phyloP scores from a whole-genome alignment of 2,797 vertebrate genomes.

The Toxotes lorentzi region DNA sequence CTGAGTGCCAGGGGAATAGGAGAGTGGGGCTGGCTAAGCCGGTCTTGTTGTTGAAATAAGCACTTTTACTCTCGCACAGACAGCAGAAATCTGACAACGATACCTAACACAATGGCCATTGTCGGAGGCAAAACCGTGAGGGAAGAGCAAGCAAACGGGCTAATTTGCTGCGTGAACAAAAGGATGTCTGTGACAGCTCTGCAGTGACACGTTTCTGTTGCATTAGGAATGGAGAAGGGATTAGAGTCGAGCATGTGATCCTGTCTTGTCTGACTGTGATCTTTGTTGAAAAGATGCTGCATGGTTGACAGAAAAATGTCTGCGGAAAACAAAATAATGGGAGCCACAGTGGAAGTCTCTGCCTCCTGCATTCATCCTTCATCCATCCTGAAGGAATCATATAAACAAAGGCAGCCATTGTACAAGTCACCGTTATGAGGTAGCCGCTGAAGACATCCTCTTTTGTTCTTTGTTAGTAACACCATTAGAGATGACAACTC shows the following conservation, averaged over 20 bases:
- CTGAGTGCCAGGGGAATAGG: constrained; percentile 33
- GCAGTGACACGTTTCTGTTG: constrained; percentile 55
- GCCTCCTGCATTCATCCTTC: constrained; percentile 14
- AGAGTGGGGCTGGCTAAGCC: constrained; percentile 34
- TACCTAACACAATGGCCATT: constrained; percentile 64
- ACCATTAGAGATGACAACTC: constrained; percentile 9
- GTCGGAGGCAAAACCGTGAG: constrained; percentile 50
- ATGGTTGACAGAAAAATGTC: constrained; percentile 52
- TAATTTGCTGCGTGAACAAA: constrained; percentile 75
- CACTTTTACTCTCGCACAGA: constrained; percentile 68
- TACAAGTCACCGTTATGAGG: neutral
- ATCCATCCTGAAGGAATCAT: neutral
- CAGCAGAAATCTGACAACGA: constrained; percentile 69
- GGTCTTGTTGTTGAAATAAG: constrained; percentile 70
- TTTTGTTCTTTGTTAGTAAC: neutral
- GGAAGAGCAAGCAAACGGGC: constrained; percentile 63
- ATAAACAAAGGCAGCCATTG: constrained; percentile 29
- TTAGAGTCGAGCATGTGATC: constrained; percentile 57
- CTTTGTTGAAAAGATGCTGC: constrained; percentile 36
- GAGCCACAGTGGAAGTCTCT: constrained; percentile 16
- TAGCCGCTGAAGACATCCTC: neutral
- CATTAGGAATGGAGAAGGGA: constrained; percentile 58
- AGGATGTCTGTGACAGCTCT: constrained; percentile 53
- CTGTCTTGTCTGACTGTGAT: constrained; percentile 59
- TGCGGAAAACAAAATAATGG: constrained; percentile 53